Conservation (phyloP, 1,140 invertebrate genomes). For the Drosophila kikkawai region DNA sequence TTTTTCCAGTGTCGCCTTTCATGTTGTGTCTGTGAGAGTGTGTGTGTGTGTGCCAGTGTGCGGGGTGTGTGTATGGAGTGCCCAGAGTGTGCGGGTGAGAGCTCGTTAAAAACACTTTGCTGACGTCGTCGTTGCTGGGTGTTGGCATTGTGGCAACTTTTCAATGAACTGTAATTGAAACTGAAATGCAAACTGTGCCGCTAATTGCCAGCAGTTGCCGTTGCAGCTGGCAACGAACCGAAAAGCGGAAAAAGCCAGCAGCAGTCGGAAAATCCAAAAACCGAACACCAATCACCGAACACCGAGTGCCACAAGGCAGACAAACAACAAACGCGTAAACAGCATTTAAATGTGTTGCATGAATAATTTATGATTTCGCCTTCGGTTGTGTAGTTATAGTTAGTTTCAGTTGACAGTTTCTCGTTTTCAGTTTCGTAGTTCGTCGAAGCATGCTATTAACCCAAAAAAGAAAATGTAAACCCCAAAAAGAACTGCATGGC, state of each 20-base stretch:
- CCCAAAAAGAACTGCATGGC: conserved; percentile 40
- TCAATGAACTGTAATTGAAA: conserved; percentile 82
- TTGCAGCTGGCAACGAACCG: conserved; percentile 20
- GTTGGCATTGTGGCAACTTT: conserved; percentile 77
- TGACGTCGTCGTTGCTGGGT: conserved; percentile 60
- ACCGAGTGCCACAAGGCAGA: conserved; percentile 35
- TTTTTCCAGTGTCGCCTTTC: conserved; percentile 53
- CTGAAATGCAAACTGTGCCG: conserved; percentile 69
- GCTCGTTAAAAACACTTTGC: conserved; percentile 82
- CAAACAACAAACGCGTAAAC: conserved; percentile 54
- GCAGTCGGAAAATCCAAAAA: conserved; percentile 16
- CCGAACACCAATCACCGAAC: conserved; percentile 14
- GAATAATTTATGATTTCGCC: conserved; percentile 76
- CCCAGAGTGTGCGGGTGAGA: conserved; percentile 35
- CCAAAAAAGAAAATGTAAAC: conserved; percentile 5
- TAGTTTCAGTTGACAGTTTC: conserved; percentile 18
- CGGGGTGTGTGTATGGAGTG: conserved; percentile 2
- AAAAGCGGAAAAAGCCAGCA: conserved; percentile 13
- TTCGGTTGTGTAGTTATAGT: conserved; percentile 33
- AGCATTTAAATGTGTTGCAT: conserved; percentile 72
- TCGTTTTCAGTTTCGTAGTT: conserved; percentile 37
- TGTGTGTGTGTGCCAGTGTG: background rate
- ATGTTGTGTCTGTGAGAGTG: conserved; percentile 38
- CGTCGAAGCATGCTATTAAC: conserved; percentile 42
- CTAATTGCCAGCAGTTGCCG: conserved; percentile 71